A percentile compares a stretch with the other conserved stretches of the same genome.
These are phyloP conservation scores for Anodontia alba DNA, from an alignment of 2,888 invertebrate species.

Conservation along the genomic window DNA sequence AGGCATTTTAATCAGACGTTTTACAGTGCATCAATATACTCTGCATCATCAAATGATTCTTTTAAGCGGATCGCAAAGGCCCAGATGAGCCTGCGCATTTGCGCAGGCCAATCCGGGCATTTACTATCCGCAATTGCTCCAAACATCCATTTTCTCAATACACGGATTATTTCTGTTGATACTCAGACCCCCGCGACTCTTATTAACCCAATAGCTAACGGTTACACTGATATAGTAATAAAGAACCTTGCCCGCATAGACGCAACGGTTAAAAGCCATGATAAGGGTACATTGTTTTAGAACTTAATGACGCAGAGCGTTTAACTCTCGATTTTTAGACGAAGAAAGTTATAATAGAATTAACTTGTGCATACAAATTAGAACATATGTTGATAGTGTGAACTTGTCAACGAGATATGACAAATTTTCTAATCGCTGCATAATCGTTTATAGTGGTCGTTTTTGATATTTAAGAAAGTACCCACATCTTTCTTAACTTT, in stretches of 20 bases:
- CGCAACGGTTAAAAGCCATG: slow-evolving; percentile 19
- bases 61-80: no score
- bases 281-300: slow-evolving; percentile 65
- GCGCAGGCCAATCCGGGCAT: no score
- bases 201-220: slow-evolving; percentile 45
- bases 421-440: slow-evolving; percentile 43
- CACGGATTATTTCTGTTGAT: background rate
- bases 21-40: no score
- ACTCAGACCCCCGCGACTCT: slow-evolving; percentile 4
- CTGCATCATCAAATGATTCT: no score
- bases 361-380: slow-evolving; percentile 58
- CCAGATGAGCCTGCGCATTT: no score
- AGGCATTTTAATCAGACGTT: no score
- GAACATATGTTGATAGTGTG: slow-evolving; percentile 60
- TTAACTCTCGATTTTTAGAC: slow-evolving; percentile 22
- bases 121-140: no score
- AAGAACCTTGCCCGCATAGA: slow-evolving; percentile 20
- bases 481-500: slow-evolving; percentile 12
- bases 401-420: slow-evolving; percentile 41
- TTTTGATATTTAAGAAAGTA: slow-evolving; percentile 6
- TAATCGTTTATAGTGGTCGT: slow-evolving; percentile 20
- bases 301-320: slow-evolving; percentile 22
- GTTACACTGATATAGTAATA: slow-evolving; percentile 35
- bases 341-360: slow-evolving; percentile 54
- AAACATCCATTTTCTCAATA: background rate